Conservation (phyloP, 1,140 invertebrate genomes). For the Sipha flava region DNA sequence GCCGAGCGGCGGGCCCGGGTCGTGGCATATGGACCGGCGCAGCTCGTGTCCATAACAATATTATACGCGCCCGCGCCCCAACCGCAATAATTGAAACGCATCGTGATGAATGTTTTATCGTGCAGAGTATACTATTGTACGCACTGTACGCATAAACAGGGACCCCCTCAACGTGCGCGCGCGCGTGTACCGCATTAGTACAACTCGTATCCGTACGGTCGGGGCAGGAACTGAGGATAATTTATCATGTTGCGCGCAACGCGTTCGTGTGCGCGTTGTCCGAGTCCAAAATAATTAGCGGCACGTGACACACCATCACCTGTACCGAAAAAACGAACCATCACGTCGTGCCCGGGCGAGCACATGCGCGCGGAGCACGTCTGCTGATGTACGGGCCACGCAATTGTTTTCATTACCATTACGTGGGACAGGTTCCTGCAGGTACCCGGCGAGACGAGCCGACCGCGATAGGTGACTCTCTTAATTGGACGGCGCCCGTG, state of each 20-base stretch:
- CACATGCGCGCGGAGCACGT: neutral
- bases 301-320: constrained; percentile 29
- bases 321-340: neutral
- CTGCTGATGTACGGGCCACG: neutral
- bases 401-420: no score
- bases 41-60: neutral
- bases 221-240: neutral
- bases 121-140: no score
- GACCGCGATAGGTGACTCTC: neutral
- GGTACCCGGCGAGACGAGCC: neutral
- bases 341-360: neutral
- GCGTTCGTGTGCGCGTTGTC: neutral
- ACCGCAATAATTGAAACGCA: constrained; percentile 11
- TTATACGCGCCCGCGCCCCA: neutral
- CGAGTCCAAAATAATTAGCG: constrained; percentile 22
- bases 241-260: neutral
- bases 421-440: no score
- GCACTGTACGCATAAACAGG: no score
- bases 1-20: neutral
- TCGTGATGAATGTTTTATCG: constrained; percentile 20
- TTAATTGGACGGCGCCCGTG: no score
- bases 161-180: no score
- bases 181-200: no score
- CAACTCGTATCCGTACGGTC: no score
- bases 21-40: constrained; percentile 31